Evolutionary conservation across 2,797 vertebrate genomes (phyloP).

Genomic region (Trachops cirrhosus): DNA sequence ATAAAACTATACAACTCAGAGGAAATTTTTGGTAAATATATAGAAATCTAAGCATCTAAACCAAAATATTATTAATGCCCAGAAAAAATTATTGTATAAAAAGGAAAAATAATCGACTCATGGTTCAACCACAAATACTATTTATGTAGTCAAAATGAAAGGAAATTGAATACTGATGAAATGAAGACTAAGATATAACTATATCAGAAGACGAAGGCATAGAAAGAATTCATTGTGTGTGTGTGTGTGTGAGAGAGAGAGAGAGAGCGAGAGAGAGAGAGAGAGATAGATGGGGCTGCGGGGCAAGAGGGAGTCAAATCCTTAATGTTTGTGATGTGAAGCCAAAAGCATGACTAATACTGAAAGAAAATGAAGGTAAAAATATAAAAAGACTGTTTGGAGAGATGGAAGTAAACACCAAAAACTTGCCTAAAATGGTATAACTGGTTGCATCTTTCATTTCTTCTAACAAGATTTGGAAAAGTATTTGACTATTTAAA

Average conservation of each 20-base stretch:
- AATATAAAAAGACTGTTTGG: not conserved
- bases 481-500: not conserved
- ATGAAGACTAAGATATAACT: not conserved
- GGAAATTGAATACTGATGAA: not conserved
- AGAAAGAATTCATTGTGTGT: not conserved
- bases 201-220: not conserved
- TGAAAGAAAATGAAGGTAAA: not conserved
- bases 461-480: not conserved
- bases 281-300: too few species aligned
- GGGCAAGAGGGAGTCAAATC: not conserved
- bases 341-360: not conserved
- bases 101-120: not conserved
- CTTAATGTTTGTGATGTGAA: not conserved
- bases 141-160: not conserved
- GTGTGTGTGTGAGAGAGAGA: not conserved
- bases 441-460: not conserved
- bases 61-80: not conserved
- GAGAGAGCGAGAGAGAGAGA: too few species aligned
- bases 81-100: not conserved
- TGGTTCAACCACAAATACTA: not conserved
- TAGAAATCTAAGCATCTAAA: conserved; percentile 1
- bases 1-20: not conserved
- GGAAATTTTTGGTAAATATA: not conserved
- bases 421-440: not conserved
- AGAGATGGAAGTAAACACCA: not conserved